Evolutionary conservation across 2,113 vertebrate genomes (phyloP).

Genomic region (Chitala chitala): DNA sequence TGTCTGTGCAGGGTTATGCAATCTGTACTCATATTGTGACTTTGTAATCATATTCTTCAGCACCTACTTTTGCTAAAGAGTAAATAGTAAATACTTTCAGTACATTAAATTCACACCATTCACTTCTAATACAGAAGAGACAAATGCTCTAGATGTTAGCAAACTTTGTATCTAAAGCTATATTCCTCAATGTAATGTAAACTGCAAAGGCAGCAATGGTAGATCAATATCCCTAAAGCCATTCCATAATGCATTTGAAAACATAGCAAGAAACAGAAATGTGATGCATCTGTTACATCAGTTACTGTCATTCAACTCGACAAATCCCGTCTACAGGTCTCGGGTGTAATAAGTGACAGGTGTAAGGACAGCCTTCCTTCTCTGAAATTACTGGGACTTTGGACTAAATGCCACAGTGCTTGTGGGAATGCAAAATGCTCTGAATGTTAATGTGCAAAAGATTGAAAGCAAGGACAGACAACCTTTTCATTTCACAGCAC

Average conservation of each 20-base stretch:
- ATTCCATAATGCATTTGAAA: background rate
- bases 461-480: slow-evolving; percentile 30
- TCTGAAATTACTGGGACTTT: background rate
- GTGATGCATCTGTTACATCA: background rate
- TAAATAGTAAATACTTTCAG: too few species aligned
- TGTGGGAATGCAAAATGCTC: background rate
- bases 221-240: background rate
- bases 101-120: too few species aligned
- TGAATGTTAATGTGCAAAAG: slow-evolving; percentile 42
- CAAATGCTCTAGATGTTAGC: too few species aligned
- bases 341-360: background rate
- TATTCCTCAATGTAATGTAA: background rate
- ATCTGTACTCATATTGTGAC: too few species aligned
- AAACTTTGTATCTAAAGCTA: background rate
- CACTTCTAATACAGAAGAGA: too few species aligned
- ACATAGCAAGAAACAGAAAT: background rate
- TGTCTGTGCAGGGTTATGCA: too few species aligned
- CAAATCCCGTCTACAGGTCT: background rate
- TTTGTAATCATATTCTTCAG: too few species aligned
- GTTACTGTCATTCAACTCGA: background rate
- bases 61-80: too few species aligned
- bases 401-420: background rate
- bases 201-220: background rate
- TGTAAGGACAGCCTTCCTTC: too few species aligned
- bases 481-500: slow-evolving; percentile 36